Base-by-base conservation (phyloP, 2,113 vertebrate genomes). In the Strix aluco region DNA sequence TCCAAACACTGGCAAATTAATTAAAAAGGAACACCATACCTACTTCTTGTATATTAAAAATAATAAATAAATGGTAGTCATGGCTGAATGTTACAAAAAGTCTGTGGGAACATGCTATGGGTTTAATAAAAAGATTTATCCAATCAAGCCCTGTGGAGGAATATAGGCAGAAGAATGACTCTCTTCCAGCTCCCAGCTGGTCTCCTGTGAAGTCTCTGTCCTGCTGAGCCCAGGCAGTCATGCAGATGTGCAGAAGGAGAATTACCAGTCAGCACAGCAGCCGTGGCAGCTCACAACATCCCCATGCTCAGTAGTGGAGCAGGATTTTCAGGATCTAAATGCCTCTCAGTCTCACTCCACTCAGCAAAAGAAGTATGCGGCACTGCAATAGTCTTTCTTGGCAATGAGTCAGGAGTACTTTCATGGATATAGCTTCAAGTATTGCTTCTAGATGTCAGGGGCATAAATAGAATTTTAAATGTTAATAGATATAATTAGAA, bases 271-370 rank as follows among this genome's bases (percentile, higher is more conserved):
- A 77, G 26, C 27, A 49, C 9, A 61, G 70, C 26, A 91, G 46
- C 46, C 1, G 0, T 26, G 15, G 38, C 9, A 81, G 75, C 65
- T 57, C 52, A 59, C 57, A 58, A 42, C 4, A 0, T 6, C 11
- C 38, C 19, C 25, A 4, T 20, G n/a, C 26, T 52, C 63, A 10
- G 36, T 36, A 88, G 63, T 13, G 32, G 29, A 83, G 19, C 63
- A 77, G 59, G 89, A 88, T 47, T 85, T 95, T 85, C 81, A 75
- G 52, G n/a, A 75, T 75, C 52, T 75, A 90, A 95, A 87, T 25
- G n/a, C 16, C 19, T 51, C 71, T 82, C 58, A 65, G 23, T 69
- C 29, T 72, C 29, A 16, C 7, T 58, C 61, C 59, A 61, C 49
- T n/a, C 70, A 88, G 26, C 29, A 78, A 67, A 67, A 66, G 13